Percentiles rank a stretch among this genome's conserved stretches.
Evolutionary conservation across 92 coral and sea anemone genomes (phyloP).

Genomic region (Parazoanthus swiftii): DNA sequence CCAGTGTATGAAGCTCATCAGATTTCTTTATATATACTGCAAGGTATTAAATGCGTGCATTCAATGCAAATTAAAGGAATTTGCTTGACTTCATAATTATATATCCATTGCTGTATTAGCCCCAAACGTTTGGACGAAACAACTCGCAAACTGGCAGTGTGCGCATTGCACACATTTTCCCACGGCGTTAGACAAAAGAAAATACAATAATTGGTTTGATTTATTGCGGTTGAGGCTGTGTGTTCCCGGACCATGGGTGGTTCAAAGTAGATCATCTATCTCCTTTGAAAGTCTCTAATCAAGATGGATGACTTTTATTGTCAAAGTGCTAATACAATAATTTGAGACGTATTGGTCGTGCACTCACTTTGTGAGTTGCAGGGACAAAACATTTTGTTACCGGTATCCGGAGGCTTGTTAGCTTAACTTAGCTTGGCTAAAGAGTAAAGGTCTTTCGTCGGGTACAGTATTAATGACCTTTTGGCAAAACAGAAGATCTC

Average conservation of each 20-base stretch:
- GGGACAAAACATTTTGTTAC: background rate
- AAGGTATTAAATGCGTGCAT: too few relatives aligned
- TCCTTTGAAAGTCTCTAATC: slow-evolving; percentile 23
- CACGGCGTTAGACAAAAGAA: slow-evolving; percentile 37
- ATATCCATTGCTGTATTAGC: background rate
- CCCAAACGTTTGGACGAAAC: background rate
- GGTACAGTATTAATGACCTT: slow-evolving; percentile 23
- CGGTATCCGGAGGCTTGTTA: slow-evolving; percentile 35
- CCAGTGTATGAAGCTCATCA: background rate
- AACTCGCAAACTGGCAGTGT: background rate
- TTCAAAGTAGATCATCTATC: slow-evolving; percentile 32
- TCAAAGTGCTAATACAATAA: slow-evolving; percentile 26
- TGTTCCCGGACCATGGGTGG: slow-evolving; percentile 38
- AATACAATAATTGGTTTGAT: slow-evolving; percentile 29
- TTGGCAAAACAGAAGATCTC: slow-evolving; percentile 36
- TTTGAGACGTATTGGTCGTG: slow-evolving; percentile 18
- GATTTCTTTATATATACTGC: too few relatives aligned
- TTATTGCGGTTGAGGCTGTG: slow-evolving; percentile 40
- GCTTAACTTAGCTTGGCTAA: background rate
- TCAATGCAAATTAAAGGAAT: background rate
- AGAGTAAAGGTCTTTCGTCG: slow-evolving; percentile 32
- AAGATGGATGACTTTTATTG: slow-evolving; percentile 43
- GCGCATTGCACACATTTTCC: slow-evolving; percentile 24
- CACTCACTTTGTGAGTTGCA: background rate
- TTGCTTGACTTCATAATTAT: background rate